Base-by-base conservation (phyloP, 2,113 vertebrate species). In the Carassius gibelio region DNA sequence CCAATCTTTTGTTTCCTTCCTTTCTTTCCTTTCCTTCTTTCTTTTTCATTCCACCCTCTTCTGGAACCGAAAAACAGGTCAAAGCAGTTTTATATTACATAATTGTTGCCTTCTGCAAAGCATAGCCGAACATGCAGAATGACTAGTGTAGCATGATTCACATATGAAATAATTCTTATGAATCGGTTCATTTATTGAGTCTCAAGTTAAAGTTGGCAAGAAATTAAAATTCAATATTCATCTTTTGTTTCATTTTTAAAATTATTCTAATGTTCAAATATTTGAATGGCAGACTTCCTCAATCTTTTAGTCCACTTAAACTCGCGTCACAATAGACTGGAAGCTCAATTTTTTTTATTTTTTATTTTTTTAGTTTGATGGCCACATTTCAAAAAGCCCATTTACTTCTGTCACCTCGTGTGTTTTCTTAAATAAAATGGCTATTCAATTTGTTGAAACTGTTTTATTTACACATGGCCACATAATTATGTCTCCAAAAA, bases 81-180 rank as follows among this genome's bases (percentile, higher is more conserved):
- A 74, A 23, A 74, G 38, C 71, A 48, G 42, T 23, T 14, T 77
- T 21, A 36, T 14, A 77, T 78, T 55, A 75, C 75, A 9, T 76
- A 38, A 85, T 59, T 34, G 8, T 81, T 80, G 42, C 42, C 5
- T 74, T 45, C 71, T 74, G 71, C 71, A 74, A 30, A 45, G 71
- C 64, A 69, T 69, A 34, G 36, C 66, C 30, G 36, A 69, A 69
- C 66, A 34, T 9, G 17, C 66, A 69, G 66, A 15, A 69, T 69
- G 66, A 36, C 66, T 9, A 36, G 30, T 19, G 66, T 36, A 66
- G 62, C 26, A 34, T 68, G 30, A 68, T 68, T 68, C 5, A 34
- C 30, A 17, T 34, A 69, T 69, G 15, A 69, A 69, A 36, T 69
- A 30, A 69, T 30, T 68, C 66, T 19, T 34, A 17, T 36, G 36